Evolutionary conservation across 1,140 invertebrate genomes (phyloP).

Genomic region (Eumaeus atala): DNA sequence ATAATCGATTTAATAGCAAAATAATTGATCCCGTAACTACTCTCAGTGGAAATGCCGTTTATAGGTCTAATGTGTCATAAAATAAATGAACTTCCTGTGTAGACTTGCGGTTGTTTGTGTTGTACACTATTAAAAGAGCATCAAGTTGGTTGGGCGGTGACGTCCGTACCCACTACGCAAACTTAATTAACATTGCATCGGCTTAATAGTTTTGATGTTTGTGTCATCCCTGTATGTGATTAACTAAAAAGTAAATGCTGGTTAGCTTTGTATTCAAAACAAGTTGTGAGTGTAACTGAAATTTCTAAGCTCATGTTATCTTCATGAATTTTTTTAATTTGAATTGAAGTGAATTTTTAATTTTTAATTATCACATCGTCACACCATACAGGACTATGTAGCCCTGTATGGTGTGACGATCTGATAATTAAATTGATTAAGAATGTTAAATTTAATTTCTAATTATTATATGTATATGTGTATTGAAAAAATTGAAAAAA

Average conservation of each 20-base stretch:
- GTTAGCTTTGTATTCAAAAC: too few species aligned
- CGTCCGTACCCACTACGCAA: not conserved
- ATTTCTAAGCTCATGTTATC: too few species aligned
- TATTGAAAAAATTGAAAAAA: too few species aligned
- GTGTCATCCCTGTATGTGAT: not conserved
- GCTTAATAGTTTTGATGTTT: slow-evolving; percentile 9
- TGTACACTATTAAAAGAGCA: slow-evolving; percentile 9
- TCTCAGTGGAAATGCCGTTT: not conserved
- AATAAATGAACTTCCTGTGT: slow-evolving; percentile 4
- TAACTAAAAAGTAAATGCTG: not conserved
- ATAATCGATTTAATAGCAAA: not conserved
- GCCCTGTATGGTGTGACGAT: too few species aligned
- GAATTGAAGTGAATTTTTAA: too few species aligned
- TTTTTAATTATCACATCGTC: too few species aligned
- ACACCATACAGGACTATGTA: too few species aligned
- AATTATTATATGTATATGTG: too few species aligned
- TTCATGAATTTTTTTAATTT: too few species aligned
- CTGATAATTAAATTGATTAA: too few species aligned
- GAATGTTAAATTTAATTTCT: too few species aligned
- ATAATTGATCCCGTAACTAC: not conserved
- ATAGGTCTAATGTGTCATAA: not conserved
- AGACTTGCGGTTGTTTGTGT: slow-evolving; percentile 1
- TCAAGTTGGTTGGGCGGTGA: not conserved
- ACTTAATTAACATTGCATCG: slow-evolving; percentile 4
- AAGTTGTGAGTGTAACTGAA: too few species aligned